Conservation (phyloP, 1,140 invertebrate genomes). For the Zaprionus lachaisei region DNA sequence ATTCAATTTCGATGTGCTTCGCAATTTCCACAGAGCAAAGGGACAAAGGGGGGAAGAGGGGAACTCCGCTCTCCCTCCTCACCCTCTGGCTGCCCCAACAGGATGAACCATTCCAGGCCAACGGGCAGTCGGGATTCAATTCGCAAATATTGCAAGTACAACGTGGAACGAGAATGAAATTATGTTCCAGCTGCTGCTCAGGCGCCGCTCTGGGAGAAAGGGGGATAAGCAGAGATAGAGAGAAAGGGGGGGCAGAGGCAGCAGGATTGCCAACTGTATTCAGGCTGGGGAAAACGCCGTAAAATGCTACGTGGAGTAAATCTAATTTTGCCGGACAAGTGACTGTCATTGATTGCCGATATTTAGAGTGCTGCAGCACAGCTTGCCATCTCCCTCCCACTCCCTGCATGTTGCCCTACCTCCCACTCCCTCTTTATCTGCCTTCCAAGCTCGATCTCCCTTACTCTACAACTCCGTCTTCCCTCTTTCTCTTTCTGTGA, state of each 20-base stretch:
- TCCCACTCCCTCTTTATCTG: not conserved
- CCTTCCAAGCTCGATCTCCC: not conserved
- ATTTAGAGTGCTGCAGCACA: conserved; percentile 53
- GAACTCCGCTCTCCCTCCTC: no score
- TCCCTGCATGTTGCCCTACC: not conserved
- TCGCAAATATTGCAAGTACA: conserved; percentile 63
- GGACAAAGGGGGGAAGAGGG: conserved; percentile 7
- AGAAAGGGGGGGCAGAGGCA: not conserved
- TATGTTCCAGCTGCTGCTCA: conserved; percentile 60
- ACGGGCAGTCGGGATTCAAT: conserved; percentile 54
- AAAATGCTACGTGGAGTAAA: conserved; percentile 73
- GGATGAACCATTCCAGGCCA: not conserved
- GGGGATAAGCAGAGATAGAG: not conserved
- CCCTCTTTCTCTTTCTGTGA: conserved; percentile 5
- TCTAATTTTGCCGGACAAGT: conserved; percentile 77
- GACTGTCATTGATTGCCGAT: conserved; percentile 77
- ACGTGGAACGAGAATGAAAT: conserved; percentile 60
- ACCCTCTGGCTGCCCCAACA: not conserved
- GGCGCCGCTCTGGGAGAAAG: not conserved
- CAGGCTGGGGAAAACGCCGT: conserved; percentile 33
- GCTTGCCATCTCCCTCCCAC: not conserved
- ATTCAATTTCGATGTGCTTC: conserved; percentile 64
- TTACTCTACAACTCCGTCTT: not conserved
- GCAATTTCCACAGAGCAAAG: conserved; percentile 51
- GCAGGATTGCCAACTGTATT: not conserved